phyloP scores from a whole-genome alignment of 2,113 vertebrate species.

The Poicephalus gulielmi region DNA sequence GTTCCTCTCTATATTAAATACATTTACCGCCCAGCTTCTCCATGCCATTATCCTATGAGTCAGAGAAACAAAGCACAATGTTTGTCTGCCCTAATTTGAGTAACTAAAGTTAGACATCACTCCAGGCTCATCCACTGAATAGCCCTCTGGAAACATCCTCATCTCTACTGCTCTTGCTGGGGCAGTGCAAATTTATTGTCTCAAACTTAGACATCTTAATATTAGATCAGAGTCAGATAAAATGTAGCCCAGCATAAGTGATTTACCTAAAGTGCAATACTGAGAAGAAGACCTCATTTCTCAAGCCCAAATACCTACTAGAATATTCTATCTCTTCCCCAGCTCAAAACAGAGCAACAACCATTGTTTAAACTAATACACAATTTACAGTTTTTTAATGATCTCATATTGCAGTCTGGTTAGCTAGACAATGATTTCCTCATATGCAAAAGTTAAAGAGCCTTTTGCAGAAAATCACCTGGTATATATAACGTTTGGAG shows the following conservation, averaged over 20 bases:
- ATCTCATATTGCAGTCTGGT: not conserved
- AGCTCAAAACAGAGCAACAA: not conserved
- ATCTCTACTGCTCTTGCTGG: not conserved
- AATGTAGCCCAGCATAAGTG: not conserved
- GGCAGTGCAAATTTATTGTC: not conserved
- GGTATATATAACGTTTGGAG: not conserved
- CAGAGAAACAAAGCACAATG: not conserved
- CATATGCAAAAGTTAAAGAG: not conserved
- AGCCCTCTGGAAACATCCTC: not conserved
- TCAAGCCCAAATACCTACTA: not conserved
- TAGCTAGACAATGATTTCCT: not conserved
- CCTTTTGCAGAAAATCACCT: not conserved
- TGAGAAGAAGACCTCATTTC: not conserved
- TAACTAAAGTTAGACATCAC: not conserved
- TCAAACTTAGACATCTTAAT: not conserved
- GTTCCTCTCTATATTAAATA: not conserved
- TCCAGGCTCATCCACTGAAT: not conserved
- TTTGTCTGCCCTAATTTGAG: slow-evolving; percentile 29
- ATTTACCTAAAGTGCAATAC: not conserved
- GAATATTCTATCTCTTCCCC: not conserved
- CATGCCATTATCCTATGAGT: not conserved
- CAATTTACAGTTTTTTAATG: not conserved
- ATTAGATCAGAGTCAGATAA: not conserved
- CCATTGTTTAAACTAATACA: not conserved
- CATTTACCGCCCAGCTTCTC: not conserved